Evolutionary conservation across 2,797 vertebrate genomes (phyloP).

Genomic region (Artibeus lituratus): DNA sequence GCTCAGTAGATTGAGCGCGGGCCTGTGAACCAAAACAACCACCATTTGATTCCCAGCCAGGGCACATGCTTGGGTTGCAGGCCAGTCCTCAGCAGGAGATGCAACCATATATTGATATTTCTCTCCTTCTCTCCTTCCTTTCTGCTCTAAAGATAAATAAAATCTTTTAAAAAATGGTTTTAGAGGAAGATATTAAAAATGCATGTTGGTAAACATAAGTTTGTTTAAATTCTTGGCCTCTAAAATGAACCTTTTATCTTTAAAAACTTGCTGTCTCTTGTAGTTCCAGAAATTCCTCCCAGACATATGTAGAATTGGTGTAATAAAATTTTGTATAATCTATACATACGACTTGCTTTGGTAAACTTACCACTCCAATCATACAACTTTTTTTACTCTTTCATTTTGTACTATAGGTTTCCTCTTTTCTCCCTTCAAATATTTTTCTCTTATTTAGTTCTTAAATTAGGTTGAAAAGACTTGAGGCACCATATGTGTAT

Average conservation of each 20-base stretch:
- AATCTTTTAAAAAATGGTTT: background rate
- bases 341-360: background rate
- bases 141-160: background rate
- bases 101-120: too few species aligned
- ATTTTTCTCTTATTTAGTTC: background rate
- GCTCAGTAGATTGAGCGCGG: too few species aligned
- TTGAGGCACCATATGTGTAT: background rate
- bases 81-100: too few species aligned
- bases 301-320: background rate
- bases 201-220: background rate
- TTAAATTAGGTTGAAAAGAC: background rate
- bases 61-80: too few species aligned
- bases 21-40: too few species aligned
- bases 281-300: background rate
- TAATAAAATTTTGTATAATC: background rate
- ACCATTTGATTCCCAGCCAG: too few species aligned
- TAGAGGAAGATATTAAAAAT: background rate
- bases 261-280: background rate
- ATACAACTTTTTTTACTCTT: background rate
- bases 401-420: background rate
- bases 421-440: background rate
- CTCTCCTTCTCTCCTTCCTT: too few species aligned
- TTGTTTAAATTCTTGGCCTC: constrained; percentile 23
- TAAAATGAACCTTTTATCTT: background rate
- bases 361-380: background rate